phyloP scores from a whole-genome alignment of 2,113 vertebrate genomes.

The Aldabrachelys gigantea region DNA sequence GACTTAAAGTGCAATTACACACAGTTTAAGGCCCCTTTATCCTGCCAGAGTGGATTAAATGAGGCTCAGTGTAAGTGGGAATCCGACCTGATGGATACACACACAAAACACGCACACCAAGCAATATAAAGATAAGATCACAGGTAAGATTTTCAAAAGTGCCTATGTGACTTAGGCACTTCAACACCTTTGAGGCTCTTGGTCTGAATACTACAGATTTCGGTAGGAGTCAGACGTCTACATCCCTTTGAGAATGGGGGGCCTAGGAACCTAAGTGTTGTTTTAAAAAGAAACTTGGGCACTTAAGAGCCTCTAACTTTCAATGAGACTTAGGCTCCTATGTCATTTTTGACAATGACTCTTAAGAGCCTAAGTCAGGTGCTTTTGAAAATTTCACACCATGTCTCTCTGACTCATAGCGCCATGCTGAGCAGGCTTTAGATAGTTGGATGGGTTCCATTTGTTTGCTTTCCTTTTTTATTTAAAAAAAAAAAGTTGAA shows the following conservation, averaged over 20 bases:
- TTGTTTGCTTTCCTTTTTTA: not conserved
- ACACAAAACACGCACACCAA: not conserved
- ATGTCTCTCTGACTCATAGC: not conserved
- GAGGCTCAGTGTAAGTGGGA: not conserved
- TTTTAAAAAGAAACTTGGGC: too few species aligned
- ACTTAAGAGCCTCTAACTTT: not conserved
- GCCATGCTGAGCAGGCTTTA: not conserved
- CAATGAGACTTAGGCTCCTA: not conserved
- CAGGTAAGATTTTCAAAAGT: not conserved
- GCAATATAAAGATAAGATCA: not conserved
- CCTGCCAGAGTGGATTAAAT: not conserved
- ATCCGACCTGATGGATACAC: not conserved
- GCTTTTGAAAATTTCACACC: not conserved
- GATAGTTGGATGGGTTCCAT: not conserved
- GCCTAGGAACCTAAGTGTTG: not conserved
- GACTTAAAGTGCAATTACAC: not conserved
- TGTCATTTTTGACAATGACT: not conserved
- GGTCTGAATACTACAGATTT: not conserved
- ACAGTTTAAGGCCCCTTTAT: not conserved
- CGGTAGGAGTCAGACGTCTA: not conserved
- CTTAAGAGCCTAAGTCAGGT: not conserved
- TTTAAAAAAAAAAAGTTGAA: not conserved
- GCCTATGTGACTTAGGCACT: not conserved
- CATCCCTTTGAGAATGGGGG: not conserved
- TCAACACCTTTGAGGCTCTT: not conserved